Base-by-base conservation (phyloP, 2,113 vertebrate genomes). In the Plectropomus leopardus region DNA sequence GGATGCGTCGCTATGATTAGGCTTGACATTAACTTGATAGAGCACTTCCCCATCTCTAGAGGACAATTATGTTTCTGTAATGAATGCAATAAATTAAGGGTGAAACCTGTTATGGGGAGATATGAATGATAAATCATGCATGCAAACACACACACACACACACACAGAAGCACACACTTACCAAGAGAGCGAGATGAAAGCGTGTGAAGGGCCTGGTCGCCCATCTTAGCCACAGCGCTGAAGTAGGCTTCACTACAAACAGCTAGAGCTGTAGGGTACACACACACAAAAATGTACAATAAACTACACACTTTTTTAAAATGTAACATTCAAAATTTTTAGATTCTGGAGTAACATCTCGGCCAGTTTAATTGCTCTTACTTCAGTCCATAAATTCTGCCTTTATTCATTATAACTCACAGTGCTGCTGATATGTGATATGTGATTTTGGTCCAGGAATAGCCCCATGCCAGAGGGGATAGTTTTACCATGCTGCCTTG, bases 231-330 rank as follows among this genome's bases (percentile, higher is more conserved):
- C 3, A 98, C 94, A 3, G 96, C 96, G 0, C 91, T 96, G 91
- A 98, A 98, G 92, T 98, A 98, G 19, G 96, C 94, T 80, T 98
- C 97, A 7, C 97, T 97, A 0, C 96, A 96, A 83, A 96, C 90
- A 0, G 96, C 95, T 82, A 98, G 90, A 0, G 95, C 97, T 98
- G 91, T 7, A 17, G 36, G 47, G 54, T 40, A 76, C 36, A 76
- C 7, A 76, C 34, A 79, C 21, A 59, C 50, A 86, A 0, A 74
- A 30, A 54, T 30, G 3, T 15, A 55, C 9, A 23, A 17, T 17
- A 47, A 54, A 32, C 13, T 14, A 67, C 17, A 68, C 8, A 3
- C 16, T 51, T 55, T 55, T 66, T 7, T 66, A 28, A 40, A 24
- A 51, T 5, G 59, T 8, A 47, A 36, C 4, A 36, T 16, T 23